Percentiles rank a stretch among this genome's conserved stretches.
These are phyloP conservation scores for Aramus guarauna DNA, from an alignment of 2,113 vertebrate genomes.

Conservation along the genomic window DNA sequence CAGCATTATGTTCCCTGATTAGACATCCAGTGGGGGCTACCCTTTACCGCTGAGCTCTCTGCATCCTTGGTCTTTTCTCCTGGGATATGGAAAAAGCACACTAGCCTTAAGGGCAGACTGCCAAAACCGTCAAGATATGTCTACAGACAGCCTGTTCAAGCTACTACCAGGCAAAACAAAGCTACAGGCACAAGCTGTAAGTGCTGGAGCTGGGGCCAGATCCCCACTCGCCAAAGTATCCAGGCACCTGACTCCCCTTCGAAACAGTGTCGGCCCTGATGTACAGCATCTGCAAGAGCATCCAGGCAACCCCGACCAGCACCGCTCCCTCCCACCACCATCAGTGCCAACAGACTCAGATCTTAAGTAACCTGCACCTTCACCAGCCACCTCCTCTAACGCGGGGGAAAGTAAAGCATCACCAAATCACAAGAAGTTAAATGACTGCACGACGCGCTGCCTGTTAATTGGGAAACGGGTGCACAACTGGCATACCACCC, in stretches of 20 bases:
- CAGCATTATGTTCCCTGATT: background rate
- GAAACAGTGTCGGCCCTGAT: background rate
- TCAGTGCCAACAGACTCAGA: background rate
- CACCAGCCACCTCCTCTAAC: background rate
- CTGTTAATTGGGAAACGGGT: accelerated
- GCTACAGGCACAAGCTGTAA: background rate
- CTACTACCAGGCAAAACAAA: background rate
- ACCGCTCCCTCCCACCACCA: background rate
- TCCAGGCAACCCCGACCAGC: background rate
- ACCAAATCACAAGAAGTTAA: background rate
- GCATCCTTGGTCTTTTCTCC: background rate
- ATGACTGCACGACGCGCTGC: background rate
- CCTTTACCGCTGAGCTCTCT: background rate
- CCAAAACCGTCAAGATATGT: background rate
- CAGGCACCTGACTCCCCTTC: background rate
- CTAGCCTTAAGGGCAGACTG: background rate
- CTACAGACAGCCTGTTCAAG: background rate
- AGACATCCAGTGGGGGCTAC: background rate
- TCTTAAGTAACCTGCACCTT: background rate
- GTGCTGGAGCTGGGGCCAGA: background rate
- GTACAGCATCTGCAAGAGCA: background rate
- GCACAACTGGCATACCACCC: background rate
- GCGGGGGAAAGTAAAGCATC: background rate
- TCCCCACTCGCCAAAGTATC: background rate
- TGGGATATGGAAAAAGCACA: background rate